Evolutionary conservation across 2,888 invertebrate genomes (phyloP).

Genomic region (Mythimna albipuncta): DNA sequence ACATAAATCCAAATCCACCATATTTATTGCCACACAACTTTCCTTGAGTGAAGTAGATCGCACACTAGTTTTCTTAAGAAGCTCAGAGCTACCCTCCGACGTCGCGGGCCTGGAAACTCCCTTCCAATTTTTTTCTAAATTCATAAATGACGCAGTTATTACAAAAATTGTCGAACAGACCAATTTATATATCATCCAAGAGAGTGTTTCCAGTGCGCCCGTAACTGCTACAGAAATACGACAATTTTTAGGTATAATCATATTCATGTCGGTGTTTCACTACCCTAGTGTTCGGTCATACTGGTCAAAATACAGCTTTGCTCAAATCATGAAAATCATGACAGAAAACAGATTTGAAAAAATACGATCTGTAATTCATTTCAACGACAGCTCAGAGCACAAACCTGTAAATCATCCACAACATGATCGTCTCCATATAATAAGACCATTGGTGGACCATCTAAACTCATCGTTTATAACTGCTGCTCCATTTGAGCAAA

Average conservation of each 20-base stretch:
- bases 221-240: too few species aligned
- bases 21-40: slow-evolving; percentile 7
- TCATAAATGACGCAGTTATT: too few species aligned
- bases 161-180: too few species aligned
- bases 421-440: slow-evolving; percentile 3
- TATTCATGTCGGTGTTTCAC: slow-evolving; percentile 7
- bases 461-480: background rate
- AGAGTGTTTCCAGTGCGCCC: too few species aligned
- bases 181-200: too few species aligned
- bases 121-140: too few species aligned
- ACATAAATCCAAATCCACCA: slow-evolving; percentile 9
- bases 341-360: slow-evolving; percentile 5
- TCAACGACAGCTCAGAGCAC: slow-evolving; percentile 1
- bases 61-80: background rate
- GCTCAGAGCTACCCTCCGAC: too few species aligned
- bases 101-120: too few species aligned
- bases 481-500: background rate
- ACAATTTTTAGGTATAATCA: background rate
- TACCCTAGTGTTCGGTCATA: slow-evolving; percentile 6
- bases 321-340: slow-evolving; percentile 1
- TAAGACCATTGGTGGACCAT: slow-evolving; percentile 9
- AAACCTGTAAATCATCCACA: slow-evolving; percentile 11
- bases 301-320: slow-evolving; percentile 1
- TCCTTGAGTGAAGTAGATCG: slow-evolving; percentile 11
- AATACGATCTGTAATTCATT: slow-evolving; percentile 5